Percentiles rank a stretch among this genome's conserved stretches.
phyloP scores from a whole-genome alignment of 2,797 vertebrate genomes.

The Cuculus canorus region DNA sequence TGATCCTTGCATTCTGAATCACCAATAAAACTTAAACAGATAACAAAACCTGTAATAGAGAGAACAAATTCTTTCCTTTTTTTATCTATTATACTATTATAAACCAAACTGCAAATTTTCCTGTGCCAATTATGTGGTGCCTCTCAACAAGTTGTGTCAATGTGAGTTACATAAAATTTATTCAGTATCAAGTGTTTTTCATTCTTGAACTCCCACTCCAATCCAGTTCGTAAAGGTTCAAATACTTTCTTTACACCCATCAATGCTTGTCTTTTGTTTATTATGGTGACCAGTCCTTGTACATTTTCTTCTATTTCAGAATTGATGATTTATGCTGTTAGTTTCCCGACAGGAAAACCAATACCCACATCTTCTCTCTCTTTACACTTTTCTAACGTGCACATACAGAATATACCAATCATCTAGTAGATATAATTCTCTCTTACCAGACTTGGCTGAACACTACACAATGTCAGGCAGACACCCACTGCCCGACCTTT shows the following conservation, averaged over 20 bases:
- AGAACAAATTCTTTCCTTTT: background rate
- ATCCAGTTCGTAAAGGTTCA: background rate
- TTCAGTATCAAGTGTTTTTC: background rate
- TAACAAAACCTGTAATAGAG: background rate
- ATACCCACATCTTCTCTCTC: background rate
- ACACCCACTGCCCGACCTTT: background rate
- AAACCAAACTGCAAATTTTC: background rate
- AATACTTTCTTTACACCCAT: background rate
- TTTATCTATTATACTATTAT: background rate
- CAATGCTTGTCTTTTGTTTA: background rate
- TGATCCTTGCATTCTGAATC: background rate
- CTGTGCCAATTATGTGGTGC: background rate
- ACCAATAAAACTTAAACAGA: background rate
- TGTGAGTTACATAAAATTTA: background rate
- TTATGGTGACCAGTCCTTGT: background rate
- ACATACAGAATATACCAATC: background rate
- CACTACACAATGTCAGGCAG: background rate
- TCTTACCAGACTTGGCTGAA: background rate
- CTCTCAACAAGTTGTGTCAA: background rate
- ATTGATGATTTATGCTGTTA: background rate
- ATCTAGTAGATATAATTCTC: background rate
- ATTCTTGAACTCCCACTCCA: background rate
- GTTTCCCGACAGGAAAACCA: background rate
- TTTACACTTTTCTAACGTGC: background rate
- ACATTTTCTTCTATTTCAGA: background rate